Conservation (phyloP, 2,888 invertebrate genomes). For the Plemyria rubiginata region DNA sequence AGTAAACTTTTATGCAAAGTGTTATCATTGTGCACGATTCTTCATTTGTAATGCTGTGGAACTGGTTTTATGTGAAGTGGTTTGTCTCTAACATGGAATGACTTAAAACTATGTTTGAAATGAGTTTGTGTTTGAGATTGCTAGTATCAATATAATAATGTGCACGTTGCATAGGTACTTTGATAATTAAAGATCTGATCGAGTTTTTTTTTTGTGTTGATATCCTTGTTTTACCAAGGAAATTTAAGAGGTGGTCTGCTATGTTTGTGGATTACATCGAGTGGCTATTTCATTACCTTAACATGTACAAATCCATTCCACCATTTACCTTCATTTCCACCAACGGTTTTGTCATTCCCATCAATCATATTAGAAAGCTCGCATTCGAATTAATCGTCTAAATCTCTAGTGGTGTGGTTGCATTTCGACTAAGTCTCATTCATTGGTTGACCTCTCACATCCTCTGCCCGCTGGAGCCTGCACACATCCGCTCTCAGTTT, state of each 20-base stretch:
- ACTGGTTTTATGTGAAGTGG: constrained; percentile 24
- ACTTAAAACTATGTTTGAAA: too few species aligned
- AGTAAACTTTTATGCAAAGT: constrained; percentile 31
- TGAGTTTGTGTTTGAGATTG: too few species aligned
- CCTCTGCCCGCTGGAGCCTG: constrained; percentile 29
- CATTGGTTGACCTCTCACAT: constrained; percentile 35
- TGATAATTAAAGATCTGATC: too few species aligned
- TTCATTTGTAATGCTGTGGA: constrained; percentile 19
- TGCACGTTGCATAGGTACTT: too few species aligned
- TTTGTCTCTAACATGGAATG: constrained; percentile 12
- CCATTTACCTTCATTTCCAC: too few species aligned
- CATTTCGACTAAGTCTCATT: constrained; percentile 26
- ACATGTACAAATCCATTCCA: too few species aligned
- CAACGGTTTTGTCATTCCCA: background rate
- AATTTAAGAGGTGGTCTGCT: too few species aligned
- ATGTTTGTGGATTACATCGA: too few species aligned
- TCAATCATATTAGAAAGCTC: constrained; percentile 7
- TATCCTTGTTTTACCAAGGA: too few species aligned
- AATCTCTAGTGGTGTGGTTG: constrained; percentile 4
- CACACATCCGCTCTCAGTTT: constrained; percentile 35
- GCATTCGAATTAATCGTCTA: constrained; percentile 8
- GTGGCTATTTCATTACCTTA: too few species aligned
- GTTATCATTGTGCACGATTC: constrained; percentile 23
- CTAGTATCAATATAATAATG: too few species aligned
- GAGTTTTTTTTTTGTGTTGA: background rate